Conservation (phyloP, 2,797 vertebrate genomes). For the Macropodus opercularis region DNA sequence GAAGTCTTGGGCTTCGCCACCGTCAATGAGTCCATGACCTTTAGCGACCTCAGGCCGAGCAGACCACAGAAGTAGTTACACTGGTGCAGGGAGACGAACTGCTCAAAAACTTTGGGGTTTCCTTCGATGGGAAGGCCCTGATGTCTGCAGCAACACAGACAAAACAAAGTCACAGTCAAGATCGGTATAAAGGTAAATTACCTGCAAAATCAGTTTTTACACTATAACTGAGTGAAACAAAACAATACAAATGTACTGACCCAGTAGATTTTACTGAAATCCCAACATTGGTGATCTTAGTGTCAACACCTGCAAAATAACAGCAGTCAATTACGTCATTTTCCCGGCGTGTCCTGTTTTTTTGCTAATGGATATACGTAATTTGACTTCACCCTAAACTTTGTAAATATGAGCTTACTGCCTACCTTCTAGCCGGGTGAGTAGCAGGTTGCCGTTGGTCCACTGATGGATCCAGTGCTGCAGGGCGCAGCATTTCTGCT, state of each 20-base stretch:
- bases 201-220: conserved; percentile 50
- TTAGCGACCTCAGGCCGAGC: conserved; percentile 84
- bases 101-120: conserved; percentile 86
- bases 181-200: conserved; percentile 45
- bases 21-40: conserved; percentile 79
- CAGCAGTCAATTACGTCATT: conserved; percentile 28
- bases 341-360: conserved; percentile 7
- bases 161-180: background rate
- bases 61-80: conserved; percentile 91
- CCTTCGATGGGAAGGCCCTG: conserved; percentile 89
- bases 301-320: conserved; percentile 88
- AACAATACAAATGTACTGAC: conserved; percentile 77
- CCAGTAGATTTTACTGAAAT: conserved; percentile 90
- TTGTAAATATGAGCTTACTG: background rate
- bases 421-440: conserved; percentile 91
- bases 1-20: conserved; percentile 85
- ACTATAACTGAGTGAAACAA: conserved; percentile 37
- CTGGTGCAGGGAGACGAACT: conserved; percentile 84
- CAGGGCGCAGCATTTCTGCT: conserved; percentile 90
- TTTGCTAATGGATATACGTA: conserved; percentile 1
- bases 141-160: conserved; percentile 81
- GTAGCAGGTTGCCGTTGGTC: conserved; percentile 92
- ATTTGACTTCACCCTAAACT: background rate
- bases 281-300: conserved; percentile 90
- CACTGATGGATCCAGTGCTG: conserved; percentile 97